These are phyloP conservation scores for Scytalopus superciliaris DNA, from an alignment of 2,113 vertebrate genomes.

Conservation along the genomic window DNA sequence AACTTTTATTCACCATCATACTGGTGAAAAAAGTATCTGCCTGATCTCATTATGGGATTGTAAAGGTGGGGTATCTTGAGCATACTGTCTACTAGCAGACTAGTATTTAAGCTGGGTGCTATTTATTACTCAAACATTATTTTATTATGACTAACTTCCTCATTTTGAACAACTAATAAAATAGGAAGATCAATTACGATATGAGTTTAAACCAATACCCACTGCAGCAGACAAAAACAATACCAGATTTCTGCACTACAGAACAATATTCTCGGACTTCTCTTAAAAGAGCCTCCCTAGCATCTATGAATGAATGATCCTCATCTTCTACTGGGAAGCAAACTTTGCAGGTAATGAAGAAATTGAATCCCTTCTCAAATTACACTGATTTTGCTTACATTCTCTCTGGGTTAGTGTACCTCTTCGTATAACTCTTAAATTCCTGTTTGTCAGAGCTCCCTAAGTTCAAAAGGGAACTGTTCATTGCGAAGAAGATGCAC, in stretches of 20 bases:
- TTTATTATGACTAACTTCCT: background rate
- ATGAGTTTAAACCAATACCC: background rate
- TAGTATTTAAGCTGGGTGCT: background rate
- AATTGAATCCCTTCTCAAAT: background rate
- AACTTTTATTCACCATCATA: background rate
- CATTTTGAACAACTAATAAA: background rate
- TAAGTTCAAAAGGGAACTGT: background rate
- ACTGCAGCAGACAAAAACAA: background rate
- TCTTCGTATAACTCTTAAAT: background rate
- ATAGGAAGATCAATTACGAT: background rate
- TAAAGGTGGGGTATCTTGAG: background rate
- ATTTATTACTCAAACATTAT: background rate
- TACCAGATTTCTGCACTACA: background rate
- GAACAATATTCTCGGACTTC: background rate
- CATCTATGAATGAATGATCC: background rate
- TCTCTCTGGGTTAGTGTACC: background rate
- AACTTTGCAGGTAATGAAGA: background rate
- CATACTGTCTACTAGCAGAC: background rate
- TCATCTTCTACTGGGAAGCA: background rate
- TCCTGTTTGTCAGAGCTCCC: background rate
- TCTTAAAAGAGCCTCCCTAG: background rate
- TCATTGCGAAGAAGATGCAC: background rate
- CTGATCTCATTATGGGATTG: background rate
- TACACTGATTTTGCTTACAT: background rate
- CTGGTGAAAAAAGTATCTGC: background rate